Evolutionary conservation across 2,888 invertebrate genomes (phyloP), one percentile per base, ranked within the genome.

Genomic region (Apomyelois bistriatella): DNA sequence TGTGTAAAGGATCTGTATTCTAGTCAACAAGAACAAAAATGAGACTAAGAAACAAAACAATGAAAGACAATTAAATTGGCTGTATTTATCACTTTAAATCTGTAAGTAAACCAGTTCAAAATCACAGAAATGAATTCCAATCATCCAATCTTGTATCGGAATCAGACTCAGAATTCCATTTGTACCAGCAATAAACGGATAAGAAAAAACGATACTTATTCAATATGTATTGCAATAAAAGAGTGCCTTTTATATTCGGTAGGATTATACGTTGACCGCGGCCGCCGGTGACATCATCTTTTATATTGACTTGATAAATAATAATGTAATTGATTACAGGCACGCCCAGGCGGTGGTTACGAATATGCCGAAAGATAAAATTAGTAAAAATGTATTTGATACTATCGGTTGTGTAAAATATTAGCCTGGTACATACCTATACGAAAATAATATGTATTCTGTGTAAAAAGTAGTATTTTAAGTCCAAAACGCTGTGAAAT

Each of bases 261-360:
- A 76, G 88, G 72, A 51, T 86, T 72, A 75, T 68, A 71, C 60
- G 56, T 70, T 69, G 68, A 66, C 73, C 74, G 71, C 77, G 79
- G 79, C 79, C 78, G 72, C 66, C 65, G 64, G 61, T 85, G 85
- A 87, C 83, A 83, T 86, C 88, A 87, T 74, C 80, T 60, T 59
- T 58, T 63, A 70, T 76, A 77, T 79, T 79, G 72, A 72, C 71
- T 73, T 42, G 50, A 53, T 59, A 81, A 84, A 85, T 86, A 85
- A 82, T 74, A 72, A 46, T 60, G 60, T 72, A 81, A 82, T 78
- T 82, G 81, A 79, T 77, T 72, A 65, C 60, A 71, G 85, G 71
- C 83, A 86, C 88, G 76, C 87, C 88, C 83, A 79, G 75, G 68
- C 70, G 62, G 59, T 62, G 59, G 54, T 58, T 46, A 61, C 58